Percentiles rank a stretch among this genome's conserved stretches.
Conservation (phyloP, 2,888 invertebrate genomes). For the Vesta saturnalis region DNA sequence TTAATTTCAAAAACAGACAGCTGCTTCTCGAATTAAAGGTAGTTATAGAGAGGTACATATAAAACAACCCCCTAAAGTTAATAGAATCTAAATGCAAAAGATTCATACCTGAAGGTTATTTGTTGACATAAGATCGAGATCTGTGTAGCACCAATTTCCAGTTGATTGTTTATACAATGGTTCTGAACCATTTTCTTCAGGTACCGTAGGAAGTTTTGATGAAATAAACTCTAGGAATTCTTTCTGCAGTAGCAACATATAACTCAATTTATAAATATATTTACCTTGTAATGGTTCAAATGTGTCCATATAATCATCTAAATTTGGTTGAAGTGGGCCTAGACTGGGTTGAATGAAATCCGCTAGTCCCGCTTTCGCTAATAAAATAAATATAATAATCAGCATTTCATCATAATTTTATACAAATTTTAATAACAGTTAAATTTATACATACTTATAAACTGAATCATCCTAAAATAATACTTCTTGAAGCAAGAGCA, state of each 20-base stretch:
- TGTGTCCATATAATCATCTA: constrained; percentile 95
- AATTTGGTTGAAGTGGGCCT: constrained; percentile 94
- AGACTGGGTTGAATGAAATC: constrained; percentile 99
- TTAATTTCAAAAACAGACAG: too few species aligned
- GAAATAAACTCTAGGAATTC: constrained; percentile 65
- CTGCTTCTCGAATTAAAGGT: too few species aligned
- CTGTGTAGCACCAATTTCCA: constrained; percentile 51
- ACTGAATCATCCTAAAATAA: not conserved
- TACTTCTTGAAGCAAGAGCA: not conserved
- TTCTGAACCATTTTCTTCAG: constrained; percentile 64
- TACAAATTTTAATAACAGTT: not conserved
- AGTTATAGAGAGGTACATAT: too few species aligned
- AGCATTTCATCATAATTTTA: not conserved
- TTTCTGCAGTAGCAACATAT: not conserved
- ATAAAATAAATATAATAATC: not conserved
- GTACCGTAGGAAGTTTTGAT: constrained; percentile 69
- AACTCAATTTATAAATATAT: constrained; percentile 6
- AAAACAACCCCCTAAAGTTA: too few species aligned
- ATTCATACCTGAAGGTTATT: constrained; percentile 35
- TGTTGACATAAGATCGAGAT: constrained; percentile 47
- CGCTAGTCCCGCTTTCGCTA: constrained; percentile 87
- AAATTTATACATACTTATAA: constrained; percentile 3
- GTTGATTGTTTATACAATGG: constrained; percentile 42
- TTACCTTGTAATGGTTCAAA: constrained; percentile 85
- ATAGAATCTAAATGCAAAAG: too few species aligned